phyloP scores from a whole-genome alignment of 2,113 vertebrate genomes.

The Chaetops frenatus region DNA sequence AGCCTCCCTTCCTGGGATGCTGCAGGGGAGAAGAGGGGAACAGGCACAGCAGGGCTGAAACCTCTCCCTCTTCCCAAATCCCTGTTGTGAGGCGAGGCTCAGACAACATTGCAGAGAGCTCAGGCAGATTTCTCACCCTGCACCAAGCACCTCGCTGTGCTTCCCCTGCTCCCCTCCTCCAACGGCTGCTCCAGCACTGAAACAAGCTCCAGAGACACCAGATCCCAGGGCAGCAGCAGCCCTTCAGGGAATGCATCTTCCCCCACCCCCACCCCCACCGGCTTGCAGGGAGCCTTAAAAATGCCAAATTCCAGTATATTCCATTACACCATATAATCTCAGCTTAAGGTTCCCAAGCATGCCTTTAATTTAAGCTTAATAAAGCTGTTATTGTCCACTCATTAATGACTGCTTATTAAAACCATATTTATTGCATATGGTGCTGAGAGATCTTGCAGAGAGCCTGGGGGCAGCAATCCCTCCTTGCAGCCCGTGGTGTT shows the following conservation, averaged over 20 bases:
- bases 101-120: fast-evolving
- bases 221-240: neutral
- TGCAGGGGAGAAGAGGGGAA: neutral
- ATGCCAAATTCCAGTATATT: constrained; percentile 12
- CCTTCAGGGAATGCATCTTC: neutral
- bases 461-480: neutral
- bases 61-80: neutral
- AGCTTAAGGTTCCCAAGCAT: constrained; percentile 21
- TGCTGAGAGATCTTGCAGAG: neutral
- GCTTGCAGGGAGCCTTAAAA: neutral
- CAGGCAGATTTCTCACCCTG: neutral
- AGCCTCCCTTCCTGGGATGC: neutral
- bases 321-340: neutral
- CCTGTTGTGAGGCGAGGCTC: fast-evolving
- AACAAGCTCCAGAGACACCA: neutral
- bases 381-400: constrained; percentile 56
- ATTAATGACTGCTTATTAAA: constrained; percentile 62
- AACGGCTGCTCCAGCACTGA: neutral
- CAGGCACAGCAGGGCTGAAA: neutral
- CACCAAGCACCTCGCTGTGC: fast-evolving
- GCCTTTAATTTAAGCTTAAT: constrained; percentile 60
- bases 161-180: neutral
- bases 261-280: neutral
- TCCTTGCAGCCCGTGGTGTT: neutral
- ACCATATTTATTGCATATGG: neutral